phyloP scores from a whole-genome alignment of 2,888 invertebrate species.

The Agrotis exclamationis region DNA sequence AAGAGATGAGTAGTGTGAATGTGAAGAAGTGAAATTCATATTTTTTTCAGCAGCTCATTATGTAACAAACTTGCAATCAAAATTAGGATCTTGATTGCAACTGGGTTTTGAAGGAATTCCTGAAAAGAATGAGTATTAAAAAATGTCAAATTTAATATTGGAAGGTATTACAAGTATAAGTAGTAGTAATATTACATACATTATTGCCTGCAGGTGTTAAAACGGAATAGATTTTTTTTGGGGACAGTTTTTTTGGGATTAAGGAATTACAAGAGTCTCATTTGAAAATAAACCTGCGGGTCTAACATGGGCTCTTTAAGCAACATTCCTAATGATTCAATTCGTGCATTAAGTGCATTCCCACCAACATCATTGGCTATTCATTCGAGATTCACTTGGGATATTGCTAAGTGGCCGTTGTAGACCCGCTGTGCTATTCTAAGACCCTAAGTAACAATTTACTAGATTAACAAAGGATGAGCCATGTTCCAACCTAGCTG shows the following conservation, averaged over 20 bases:
- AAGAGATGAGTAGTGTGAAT: slow-evolving; percentile 1
- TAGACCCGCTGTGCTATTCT: background rate
- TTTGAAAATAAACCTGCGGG: too few relatives aligned
- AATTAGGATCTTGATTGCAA: background rate
- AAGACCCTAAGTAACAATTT: background rate
- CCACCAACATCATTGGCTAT: too few relatives aligned
- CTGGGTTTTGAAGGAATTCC: too few relatives aligned
- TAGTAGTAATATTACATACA: too few relatives aligned
- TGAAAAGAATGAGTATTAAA: background rate
- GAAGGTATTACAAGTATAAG: background rate
- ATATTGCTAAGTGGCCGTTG: too few relatives aligned
- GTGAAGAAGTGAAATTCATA: background rate
- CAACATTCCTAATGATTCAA: too few relatives aligned
- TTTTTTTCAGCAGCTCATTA: background rate
- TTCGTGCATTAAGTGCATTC: too few relatives aligned
- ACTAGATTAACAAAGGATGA: slow-evolving; percentile 11
- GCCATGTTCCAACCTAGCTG: slow-evolving; percentile 7
- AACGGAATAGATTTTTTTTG: too few relatives aligned
- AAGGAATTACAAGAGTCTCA: too few relatives aligned
- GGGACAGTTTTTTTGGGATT: too few relatives aligned
- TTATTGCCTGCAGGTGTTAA: background rate
- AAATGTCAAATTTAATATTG: background rate
- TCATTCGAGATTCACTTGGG: too few relatives aligned
- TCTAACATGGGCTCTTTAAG: too few relatives aligned
- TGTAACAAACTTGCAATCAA: background rate